Base-by-base conservation (phyloP, 2,113 vertebrate genomes). In the Phalacrocorax carbo region DNA sequence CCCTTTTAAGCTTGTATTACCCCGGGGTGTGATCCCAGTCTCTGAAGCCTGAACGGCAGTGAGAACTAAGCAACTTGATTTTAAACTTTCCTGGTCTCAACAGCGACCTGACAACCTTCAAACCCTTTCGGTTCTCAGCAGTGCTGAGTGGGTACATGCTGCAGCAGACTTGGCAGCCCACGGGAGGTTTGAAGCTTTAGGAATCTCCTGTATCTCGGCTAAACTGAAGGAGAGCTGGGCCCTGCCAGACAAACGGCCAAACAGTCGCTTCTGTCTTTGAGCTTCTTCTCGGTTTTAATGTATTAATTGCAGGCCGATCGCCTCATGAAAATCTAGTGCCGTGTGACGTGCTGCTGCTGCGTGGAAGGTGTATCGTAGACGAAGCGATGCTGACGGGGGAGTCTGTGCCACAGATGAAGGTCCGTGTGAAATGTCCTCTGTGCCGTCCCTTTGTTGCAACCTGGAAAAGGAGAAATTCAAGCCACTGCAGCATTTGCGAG, bases 361-460 rank as follows among this genome's bases (percentile, higher is more conserved):
- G 99, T 5, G 99, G 99, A 8, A 98, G 99, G 69, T 99, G 99
- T 82, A 99, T 99, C 5, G 99, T 99, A 55, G 99, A 99, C 5
- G 99, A 99, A 95, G 99, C 99, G 2, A 99, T 99, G 99, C 98
- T 99, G 86, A 99, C 99, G 0, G 99, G 99, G 65, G 99, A 99
- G 92, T 99, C 99, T 0, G 99, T 99, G 38, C 99, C 99, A 0
- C 99, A 99, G 94, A 99, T 99, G 99, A 99, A 99, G 99, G 99
- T 98, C 36, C n/a, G 79, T 38, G 77, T 11, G 64, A 60, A 10
- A 11, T 0, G 6, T 51, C 38, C 52, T 25, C 46, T 38, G 1
- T 9, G 6, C 20, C 16, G 5, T 19, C 11, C 44, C 13, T 49
- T 21, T 9, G 2, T 15, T 10, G 15, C n/a, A 36, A 26, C 30